Evolutionary conservation across 2,113 vertebrate species (phyloP).

Genomic region (Pelmatolapia mariae): DNA sequence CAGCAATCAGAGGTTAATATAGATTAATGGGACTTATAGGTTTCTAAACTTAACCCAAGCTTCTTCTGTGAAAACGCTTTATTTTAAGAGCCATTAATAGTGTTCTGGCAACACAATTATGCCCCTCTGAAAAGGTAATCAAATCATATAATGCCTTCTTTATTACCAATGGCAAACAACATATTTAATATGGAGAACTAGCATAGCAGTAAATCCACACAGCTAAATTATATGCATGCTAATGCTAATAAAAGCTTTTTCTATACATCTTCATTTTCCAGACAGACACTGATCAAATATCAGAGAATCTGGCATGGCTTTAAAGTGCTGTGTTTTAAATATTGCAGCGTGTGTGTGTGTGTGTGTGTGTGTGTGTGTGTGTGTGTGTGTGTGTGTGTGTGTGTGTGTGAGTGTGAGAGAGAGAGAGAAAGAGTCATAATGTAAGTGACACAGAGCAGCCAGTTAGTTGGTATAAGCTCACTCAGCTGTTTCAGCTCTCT

Average conservation of each 20-base stretch:
- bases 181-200: not conserved
- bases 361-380: not conserved
- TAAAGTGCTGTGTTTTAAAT: not conserved
- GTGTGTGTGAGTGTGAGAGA: not conserved
- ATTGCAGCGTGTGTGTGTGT: not conserved
- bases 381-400: not conserved
- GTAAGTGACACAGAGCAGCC: not conserved
- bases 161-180: not conserved
- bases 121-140: not conserved
- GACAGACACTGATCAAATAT: not conserved
- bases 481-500: conserved; percentile 11
- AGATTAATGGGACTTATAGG: not conserved
- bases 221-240: not conserved
- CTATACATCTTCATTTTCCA: not conserved
- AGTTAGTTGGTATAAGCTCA: not conserved
- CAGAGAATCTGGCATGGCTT: not conserved
- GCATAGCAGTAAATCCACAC: not conserved
- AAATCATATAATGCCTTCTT: not conserved
- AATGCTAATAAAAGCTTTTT: not conserved
- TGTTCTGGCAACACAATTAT: not conserved
- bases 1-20: not conserved
- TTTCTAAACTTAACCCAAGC: not conserved
- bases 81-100: not conserved
- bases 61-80: not conserved
- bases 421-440: not conserved